Conservation (phyloP, 1,140 invertebrate genomes). For the Drosophila ananassae region DNA sequence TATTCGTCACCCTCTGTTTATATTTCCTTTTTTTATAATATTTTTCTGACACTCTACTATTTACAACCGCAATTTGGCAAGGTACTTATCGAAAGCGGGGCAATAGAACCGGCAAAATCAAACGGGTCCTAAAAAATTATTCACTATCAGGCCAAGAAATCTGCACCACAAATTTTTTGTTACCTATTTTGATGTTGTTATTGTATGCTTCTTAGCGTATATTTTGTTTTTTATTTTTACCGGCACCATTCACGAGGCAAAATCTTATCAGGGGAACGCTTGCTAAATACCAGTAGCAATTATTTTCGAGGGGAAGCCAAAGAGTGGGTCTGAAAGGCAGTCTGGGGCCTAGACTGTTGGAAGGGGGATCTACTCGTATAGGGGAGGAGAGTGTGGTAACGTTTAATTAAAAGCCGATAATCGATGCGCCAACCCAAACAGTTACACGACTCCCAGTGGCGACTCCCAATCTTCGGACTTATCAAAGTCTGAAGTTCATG, state of each 20-base stretch:
- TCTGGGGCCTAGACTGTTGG: neutral
- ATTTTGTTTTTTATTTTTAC: constrained; percentile 14
- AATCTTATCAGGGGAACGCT: constrained; percentile 69
- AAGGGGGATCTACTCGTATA: neutral
- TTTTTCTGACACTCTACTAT: constrained; percentile 59
- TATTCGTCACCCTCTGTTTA: constrained; percentile 18
- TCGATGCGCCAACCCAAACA: constrained; percentile 68
- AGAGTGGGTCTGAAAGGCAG: constrained; percentile 1
- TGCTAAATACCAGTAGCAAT: constrained; percentile 82
- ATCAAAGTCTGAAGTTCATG: constrained; percentile 70
- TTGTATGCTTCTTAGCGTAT: constrained; percentile 5
- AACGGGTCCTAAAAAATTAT: constrained; percentile 59
- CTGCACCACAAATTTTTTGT: constrained; percentile 58
- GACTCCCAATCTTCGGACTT: constrained; percentile 26
- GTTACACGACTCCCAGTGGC: constrained; percentile 53
- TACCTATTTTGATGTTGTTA: constrained; percentile 50
- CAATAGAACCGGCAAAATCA: constrained; percentile 69
- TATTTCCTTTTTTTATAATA: constrained; percentile 29
- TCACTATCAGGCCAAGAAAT: constrained; percentile 71
- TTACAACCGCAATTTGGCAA: constrained; percentile 77
- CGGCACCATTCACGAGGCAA: constrained; percentile 32
- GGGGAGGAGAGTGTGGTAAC: constrained; percentile 24
- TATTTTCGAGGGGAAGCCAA: constrained; percentile 46
- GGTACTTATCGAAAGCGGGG: constrained; percentile 59
- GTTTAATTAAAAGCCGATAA: constrained; percentile 80